phyloP scores from a whole-genome alignment of 2,888 invertebrate genomes.

The Conchocele bisecta region DNA sequence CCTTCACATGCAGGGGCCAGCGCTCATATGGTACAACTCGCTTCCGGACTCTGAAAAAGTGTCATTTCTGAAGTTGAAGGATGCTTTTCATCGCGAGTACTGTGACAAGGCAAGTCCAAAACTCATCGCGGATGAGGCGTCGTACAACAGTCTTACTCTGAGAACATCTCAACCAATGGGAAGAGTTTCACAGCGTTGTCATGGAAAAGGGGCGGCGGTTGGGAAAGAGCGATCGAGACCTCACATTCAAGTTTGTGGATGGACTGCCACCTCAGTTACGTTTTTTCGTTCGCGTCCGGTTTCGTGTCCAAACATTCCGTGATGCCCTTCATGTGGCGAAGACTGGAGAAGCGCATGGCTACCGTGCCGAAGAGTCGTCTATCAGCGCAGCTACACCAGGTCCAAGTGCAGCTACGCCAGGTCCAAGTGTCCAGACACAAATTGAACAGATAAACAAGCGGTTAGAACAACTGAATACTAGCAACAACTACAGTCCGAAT shows the following conservation, averaged over 20 bases:
- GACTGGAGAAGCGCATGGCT: conserved; percentile 35
- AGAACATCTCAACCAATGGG: conserved; percentile 5
- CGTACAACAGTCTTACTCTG: conserved; percentile 2
- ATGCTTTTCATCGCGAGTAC: conserved; percentile 2
- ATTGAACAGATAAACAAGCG: no score
- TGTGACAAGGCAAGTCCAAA: no score
- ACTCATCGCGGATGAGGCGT: conserved; percentile 12
- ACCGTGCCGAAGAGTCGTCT: conserved; percentile 1
- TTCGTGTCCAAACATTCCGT: conserved; percentile 1
- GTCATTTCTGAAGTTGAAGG: no score
- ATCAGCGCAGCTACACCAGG: no score
- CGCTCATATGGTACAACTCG: no score
- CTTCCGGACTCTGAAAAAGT: no score
- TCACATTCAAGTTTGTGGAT: conserved; percentile 10
- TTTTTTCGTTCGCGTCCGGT: conserved; percentile 20
- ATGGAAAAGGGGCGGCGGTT: conserved; percentile 16
- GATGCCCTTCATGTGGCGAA: conserved; percentile 17
- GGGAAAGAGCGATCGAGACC: conserved; percentile 9
- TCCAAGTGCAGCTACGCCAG: no score
- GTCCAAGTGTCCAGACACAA: no score
- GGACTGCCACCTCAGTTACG: conserved; percentile 25
- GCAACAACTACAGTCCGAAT: no score
- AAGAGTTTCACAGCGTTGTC: conserved; percentile 16
- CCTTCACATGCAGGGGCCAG: neutral
- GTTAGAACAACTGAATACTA: no score